Base-by-base conservation (phyloP, 1,140 invertebrate genomes). In the Thaumatotibia leucotreta region DNA sequence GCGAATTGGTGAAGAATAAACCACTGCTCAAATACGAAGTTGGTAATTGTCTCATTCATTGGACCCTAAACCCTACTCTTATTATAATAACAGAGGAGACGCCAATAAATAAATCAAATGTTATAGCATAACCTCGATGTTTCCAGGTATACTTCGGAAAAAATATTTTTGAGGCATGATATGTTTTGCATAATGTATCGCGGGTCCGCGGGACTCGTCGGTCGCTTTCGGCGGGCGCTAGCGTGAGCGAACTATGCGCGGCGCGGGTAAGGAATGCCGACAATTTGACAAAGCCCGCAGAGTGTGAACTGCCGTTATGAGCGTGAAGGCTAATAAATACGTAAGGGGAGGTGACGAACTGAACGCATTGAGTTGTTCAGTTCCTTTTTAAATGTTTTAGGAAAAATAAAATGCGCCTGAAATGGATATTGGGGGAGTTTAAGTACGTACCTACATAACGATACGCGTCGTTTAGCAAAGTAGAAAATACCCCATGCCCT, bases 281-380 rank as follows among this genome's bases (percentile, higher is more conserved):
- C 77, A 77, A 87, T 89, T 86, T 83, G 76, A 76, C 80, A 82
- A 82, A 83, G 79, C 77, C 69, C 79, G 74, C 75, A 68, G 72
- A 86, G 74, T 83, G 79, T 82, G 81, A 84, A 77, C 72, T 83
- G 35, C 67, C 68, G 72, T 76, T 80, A 86, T 83, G 84, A 84
- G 73, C 77, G 76, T 73, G 70, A 84, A 85, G 68, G 74, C 82
- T 82, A 83, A 86, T 84, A 86, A 84, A 88, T 84, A 76, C 69
- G 69, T 81, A 75, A 70, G 74, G 64, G 61, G 68, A 77, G 73
- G 75, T 77, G 76, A 72, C 72, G 70, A 80, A 77, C 78, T 73
- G 69, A 82, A 81, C 29, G 52, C 52, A 58, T n/a, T 27, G 52
- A 58, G 24, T 58, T 14, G 23, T 27, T 58, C 52, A 14, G n/a